phyloP scores from a whole-genome alignment of 2,888 invertebrate genomes.

The Pomacea canaliculata region DNA sequence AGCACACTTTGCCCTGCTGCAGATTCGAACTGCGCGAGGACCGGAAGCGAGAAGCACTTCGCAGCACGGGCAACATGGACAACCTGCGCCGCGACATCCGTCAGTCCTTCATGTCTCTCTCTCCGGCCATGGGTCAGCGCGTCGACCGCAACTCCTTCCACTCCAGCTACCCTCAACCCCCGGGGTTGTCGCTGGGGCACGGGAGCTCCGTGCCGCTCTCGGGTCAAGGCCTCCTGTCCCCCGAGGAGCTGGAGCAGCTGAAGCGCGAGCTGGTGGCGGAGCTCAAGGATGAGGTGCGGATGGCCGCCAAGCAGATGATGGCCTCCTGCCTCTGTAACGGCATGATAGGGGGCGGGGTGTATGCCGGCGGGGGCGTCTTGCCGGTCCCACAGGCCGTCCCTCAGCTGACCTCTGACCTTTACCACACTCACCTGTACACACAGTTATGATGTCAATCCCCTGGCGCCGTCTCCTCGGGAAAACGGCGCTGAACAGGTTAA shows the following conservation, averaged over 20 bases:
- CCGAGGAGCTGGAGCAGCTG: constrained; percentile 61
- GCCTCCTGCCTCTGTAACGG: constrained; percentile 1
- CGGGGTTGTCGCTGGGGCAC: constrained; percentile 18
- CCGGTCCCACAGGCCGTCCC: constrained; percentile 40
- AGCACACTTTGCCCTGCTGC: no score
- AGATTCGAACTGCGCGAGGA: constrained; percentile 74
- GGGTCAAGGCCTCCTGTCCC: constrained; percentile 42
- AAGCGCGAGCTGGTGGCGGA: constrained; percentile 63
- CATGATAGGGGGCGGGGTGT: constrained; percentile 1
- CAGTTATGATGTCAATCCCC: constrained; percentile 54
- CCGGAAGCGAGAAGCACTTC: constrained; percentile 70
- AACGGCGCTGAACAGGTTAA: no score
- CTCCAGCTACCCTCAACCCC: neutral
- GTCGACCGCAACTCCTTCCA: neutral
- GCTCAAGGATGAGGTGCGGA: constrained; percentile 55
- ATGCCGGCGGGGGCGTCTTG: constrained; percentile 3
- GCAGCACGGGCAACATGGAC: constrained; percentile 72
- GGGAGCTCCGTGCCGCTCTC: constrained; percentile 19
- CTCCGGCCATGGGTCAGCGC: constrained; percentile 15
- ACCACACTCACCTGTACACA: constrained; percentile 69
- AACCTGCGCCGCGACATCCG: constrained; percentile 72
- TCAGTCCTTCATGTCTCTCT: constrained; percentile 55
- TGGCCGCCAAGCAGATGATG: constrained; percentile 29
- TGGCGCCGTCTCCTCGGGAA: no score
- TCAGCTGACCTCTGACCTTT: constrained; percentile 60